Evolutionary conservation across 2,888 invertebrate genomes (phyloP).

Genomic region (Thera britannica): DNA sequence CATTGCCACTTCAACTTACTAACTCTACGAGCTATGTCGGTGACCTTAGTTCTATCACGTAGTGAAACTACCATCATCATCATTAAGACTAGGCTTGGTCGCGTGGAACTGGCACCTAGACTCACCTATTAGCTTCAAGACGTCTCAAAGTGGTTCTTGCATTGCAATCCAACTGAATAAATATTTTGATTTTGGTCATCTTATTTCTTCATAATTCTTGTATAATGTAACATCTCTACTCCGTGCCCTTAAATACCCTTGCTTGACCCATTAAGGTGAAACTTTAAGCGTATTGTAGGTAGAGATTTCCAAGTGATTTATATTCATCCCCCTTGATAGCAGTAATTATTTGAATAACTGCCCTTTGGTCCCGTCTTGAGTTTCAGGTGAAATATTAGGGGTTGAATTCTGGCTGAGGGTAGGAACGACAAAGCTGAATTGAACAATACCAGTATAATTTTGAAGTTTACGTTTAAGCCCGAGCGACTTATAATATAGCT

Average conservation of each 20-base stretch:
- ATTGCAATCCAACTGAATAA: too few relatives aligned
- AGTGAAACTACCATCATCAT: too few relatives aligned
- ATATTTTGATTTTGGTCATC: too few relatives aligned
- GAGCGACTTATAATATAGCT: not conserved
- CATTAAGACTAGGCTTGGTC: too few relatives aligned
- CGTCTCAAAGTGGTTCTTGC: too few relatives aligned
- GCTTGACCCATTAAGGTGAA: conserved; percentile 35
- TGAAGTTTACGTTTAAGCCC: not conserved
- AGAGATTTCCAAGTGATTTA: conserved; percentile 34
- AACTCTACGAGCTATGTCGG: too few relatives aligned
- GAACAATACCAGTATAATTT: conserved; percentile 6
- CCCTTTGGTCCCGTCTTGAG: conserved; percentile 29
- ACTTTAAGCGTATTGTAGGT: conserved; percentile 31
- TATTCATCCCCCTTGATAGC: conserved; percentile 31
- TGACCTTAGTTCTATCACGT: too few relatives aligned
- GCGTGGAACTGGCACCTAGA: too few relatives aligned
- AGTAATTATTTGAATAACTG: conserved; percentile 38
- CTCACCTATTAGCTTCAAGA: too few relatives aligned
- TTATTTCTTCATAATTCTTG: not conserved
- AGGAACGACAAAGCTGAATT: conserved; percentile 9
- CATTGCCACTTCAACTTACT: too few relatives aligned
- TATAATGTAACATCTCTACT: not conserved
- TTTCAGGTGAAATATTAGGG: conserved; percentile 31
- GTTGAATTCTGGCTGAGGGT: conserved; percentile 21
- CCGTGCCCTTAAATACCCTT: conserved; percentile 22